Conservation (phyloP, 2,113 vertebrate species). For the Megalops atlanticus region DNA sequence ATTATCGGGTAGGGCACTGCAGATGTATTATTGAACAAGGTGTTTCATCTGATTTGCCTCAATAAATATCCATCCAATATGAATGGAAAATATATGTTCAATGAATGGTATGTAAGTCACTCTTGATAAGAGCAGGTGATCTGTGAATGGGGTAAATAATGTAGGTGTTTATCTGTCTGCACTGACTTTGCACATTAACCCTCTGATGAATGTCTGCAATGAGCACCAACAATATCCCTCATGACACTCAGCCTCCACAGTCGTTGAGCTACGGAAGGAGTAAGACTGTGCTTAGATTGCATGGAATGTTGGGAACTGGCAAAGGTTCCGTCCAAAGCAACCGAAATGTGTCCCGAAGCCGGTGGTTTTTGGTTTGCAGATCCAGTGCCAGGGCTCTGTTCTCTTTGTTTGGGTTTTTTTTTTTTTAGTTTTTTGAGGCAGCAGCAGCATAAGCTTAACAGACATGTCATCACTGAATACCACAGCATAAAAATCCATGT, state of each 20-base stretch:
- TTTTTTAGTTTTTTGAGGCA: background rate
- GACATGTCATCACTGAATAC: constrained; percentile 3
- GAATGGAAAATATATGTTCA: background rate
- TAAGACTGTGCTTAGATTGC: too few relatives aligned
- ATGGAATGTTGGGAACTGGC: too few relatives aligned
- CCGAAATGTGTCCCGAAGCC: constrained; percentile 12
- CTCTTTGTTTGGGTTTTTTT: background rate
- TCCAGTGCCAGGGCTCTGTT: background rate
- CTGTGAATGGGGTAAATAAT: background rate
- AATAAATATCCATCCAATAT: background rate
- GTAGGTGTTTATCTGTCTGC: background rate
- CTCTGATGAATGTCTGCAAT: too few relatives aligned
- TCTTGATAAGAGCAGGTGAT: background rate
- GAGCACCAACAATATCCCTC: too few relatives aligned
- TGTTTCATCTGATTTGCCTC: background rate
- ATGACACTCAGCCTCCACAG: too few relatives aligned
- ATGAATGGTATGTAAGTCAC: background rate
- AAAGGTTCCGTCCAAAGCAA: too few relatives aligned
- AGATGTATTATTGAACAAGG: background rate
- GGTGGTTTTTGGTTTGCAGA: background rate
- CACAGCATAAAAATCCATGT: background rate
- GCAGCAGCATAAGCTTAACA: constrained; percentile 17
- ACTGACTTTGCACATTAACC: background rate
- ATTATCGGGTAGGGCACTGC: background rate
- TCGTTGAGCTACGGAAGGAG: too few relatives aligned